Evolutionary conservation across 92 coral and sea anemone genomes (phyloP), one percentile per base, ranked within the genome.

Genomic region (Parazoanthus darwini): DNA sequence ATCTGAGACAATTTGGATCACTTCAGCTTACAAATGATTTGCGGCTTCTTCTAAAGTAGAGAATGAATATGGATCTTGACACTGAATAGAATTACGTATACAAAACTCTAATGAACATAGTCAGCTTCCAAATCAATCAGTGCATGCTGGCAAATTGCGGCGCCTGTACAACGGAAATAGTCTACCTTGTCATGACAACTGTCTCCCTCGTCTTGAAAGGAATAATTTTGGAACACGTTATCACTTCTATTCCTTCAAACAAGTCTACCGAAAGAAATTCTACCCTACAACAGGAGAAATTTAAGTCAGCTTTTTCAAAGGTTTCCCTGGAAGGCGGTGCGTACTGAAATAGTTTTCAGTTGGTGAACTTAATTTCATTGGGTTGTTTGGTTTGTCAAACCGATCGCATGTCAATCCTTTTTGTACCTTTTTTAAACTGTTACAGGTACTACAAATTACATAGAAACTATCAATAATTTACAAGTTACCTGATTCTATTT

Each of bases 31-130:
- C 42, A 39, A 39, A 39, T 39, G 42, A 0, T 48, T 39, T 63
- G 70, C 70, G 70, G 70, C 70, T 63, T 63, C 70, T 63, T 63
- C 70, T 63, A 63, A 63, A 63, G 70, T 63, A 54, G 59, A 54
- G 18, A 54, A 15, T 54, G 59, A 54, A 54, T 63, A 39, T 39
- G 4, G 42, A 39, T 39, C 4, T 39, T 39, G 42, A 39, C 4
- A 39, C 4, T 39, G 42, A 39, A 39, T 39, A 39, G 8, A 29
- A 29, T 29, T 29, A 29, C 33, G 33, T 29, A 29, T 29, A 29
- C 33, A 29, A 29, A 29, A 29, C 33, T 29, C 33, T 29, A 29
- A 29, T 29, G 0, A 29, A 29, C 33, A 29, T 29, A 29, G n/a
- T 63, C 51, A 10, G 26, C 70, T 63, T 63, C 70, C 25, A 63